These are phyloP conservation scores for Tachypleus tridentatus DNA, from an alignment of 1,140 invertebrate species.

Conservation along the genomic window DNA sequence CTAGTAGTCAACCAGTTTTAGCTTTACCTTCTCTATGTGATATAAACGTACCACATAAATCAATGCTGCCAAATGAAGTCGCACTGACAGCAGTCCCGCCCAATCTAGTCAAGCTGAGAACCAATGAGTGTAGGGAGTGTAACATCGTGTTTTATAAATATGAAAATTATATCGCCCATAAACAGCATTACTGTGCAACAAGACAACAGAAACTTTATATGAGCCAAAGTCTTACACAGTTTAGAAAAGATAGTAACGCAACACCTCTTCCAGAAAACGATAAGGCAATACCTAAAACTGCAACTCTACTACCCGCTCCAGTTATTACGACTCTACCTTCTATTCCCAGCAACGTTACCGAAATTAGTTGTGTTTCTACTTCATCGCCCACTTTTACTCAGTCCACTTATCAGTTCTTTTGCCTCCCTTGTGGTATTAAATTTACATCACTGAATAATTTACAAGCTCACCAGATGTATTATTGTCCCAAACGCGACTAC, in stretches of 20 bases:
- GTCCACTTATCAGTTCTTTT: conserved; percentile 49
- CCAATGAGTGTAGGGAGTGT: conserved; percentile 84
- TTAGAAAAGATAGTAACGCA: too few relatives aligned
- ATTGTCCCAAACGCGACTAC: conserved; percentile 43
- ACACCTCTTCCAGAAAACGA: background rate
- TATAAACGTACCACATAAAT: too few relatives aligned
- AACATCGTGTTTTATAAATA: conserved; percentile 93
- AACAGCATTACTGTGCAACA: conserved; percentile 84
- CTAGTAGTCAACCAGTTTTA: background rate
- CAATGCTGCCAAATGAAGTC: background rate
- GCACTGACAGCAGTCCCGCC: conserved; percentile 17
- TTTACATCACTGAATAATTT: conserved; percentile 86
- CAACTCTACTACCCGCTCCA: conserved; percentile 30
- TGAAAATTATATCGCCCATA: conserved; percentile 87
- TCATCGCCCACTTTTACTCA: background rate
- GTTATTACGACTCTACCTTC: conserved; percentile 33
- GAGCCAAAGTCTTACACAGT: too few relatives aligned
- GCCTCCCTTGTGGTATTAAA: conserved; percentile 82
- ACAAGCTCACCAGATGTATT: conserved; percentile 85
- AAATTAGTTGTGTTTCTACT: conserved; percentile 1
- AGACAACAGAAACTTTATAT: background rate
- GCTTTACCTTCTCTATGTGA: background rate
- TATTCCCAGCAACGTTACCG: conserved; percentile 9
- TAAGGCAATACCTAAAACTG: background rate
- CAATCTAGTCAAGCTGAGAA: conserved; percentile 43